phyloP scores from a whole-genome alignment of 2,888 invertebrate genomes.

The Zaprionus bogoriensis region DNA sequence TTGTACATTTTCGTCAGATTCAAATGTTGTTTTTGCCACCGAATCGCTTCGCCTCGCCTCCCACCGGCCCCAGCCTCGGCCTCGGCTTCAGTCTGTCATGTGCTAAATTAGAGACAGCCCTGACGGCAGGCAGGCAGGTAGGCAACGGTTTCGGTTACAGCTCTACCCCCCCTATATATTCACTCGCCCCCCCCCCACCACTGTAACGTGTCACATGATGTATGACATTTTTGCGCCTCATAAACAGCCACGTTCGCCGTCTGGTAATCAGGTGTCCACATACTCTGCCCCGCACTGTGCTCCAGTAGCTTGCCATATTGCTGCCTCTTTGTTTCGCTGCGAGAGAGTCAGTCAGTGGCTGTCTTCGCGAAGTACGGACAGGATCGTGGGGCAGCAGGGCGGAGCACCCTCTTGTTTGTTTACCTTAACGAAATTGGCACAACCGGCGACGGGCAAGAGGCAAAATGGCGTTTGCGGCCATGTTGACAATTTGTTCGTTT shows the following conservation, averaged over 20 bases:
- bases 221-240: slow-evolving; percentile 76
- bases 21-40: slow-evolving; percentile 45
- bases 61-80: slow-evolving; percentile 14
- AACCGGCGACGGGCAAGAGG: slow-evolving; percentile 16
- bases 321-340: slow-evolving; percentile 49
- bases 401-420: slow-evolving; percentile 56
- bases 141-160: background rate
- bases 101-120: slow-evolving; percentile 36
- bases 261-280: slow-evolving; percentile 60
- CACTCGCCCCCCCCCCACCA: slow-evolving; percentile 8
- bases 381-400: background rate
- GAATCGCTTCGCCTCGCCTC: slow-evolving; percentile 15
- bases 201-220: slow-evolving; percentile 70
- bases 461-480: slow-evolving; percentile 43
- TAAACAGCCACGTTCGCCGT: slow-evolving; percentile 59
- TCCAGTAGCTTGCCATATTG: slow-evolving; percentile 35
- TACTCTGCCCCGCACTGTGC: slow-evolving; percentile 32
- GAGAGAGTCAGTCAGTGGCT: no score
- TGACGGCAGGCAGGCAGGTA: background rate
- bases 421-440: slow-evolving; percentile 69
- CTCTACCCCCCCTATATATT: background rate
- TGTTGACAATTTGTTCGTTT: slow-evolving; percentile 70
- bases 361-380: slow-evolving; percentile 27
- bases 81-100: slow-evolving; percentile 27
- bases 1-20: slow-evolving; percentile 41